A percentile compares a stretch with the other conserved stretches of the same genome.
phyloP scores from a whole-genome alignment of 23 tunicate species.

The Phallusia fumigata region DNA sequence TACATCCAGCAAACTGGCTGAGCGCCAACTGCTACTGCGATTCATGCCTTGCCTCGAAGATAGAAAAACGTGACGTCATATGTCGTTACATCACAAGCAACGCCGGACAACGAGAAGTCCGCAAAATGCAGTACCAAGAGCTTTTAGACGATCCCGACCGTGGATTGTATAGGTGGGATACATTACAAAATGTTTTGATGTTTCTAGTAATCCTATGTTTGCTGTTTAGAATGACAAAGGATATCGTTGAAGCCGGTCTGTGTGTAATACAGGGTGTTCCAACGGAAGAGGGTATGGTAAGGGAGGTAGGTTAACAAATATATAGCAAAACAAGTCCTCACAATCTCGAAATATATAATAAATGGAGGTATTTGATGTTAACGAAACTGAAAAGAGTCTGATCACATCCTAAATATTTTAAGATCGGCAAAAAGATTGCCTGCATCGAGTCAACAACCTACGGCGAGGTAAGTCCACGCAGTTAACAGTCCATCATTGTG shows the following conservation, averaged over 20 bases:
- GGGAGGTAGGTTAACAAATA: conserved; percentile 11
- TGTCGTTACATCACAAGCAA: background rate
- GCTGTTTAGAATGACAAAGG: too few relatives aligned
- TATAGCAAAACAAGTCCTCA: background rate
- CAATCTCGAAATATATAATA: too few relatives aligned
- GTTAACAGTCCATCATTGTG: too few relatives aligned
- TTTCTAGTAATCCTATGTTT: too few relatives aligned
- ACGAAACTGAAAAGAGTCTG: too few relatives aligned
- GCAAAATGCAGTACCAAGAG: background rate
- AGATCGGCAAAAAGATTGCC: background rate
- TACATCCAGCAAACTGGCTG: conserved; percentile 50
- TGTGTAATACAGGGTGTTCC: conserved; percentile 54
- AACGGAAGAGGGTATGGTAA: conserved; percentile 6
- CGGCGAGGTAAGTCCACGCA: background rate
- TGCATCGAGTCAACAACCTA: background rate
- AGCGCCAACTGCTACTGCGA: conserved; percentile 60
- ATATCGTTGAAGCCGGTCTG: conserved; percentile 36
- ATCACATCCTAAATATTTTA: background rate
- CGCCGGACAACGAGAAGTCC: background rate
- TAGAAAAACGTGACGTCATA: conserved; percentile 36
- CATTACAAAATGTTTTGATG: too few relatives aligned
- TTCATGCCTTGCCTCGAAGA: conserved; percentile 23
- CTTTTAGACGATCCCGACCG: background rate
- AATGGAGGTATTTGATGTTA: too few relatives aligned
- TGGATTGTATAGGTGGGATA: background rate